Percentiles rank a stretch among this genome's conserved stretches.
phyloP scores from a whole-genome alignment of 2,113 vertebrate genomes.

The Pampusana beccarii region DNA sequence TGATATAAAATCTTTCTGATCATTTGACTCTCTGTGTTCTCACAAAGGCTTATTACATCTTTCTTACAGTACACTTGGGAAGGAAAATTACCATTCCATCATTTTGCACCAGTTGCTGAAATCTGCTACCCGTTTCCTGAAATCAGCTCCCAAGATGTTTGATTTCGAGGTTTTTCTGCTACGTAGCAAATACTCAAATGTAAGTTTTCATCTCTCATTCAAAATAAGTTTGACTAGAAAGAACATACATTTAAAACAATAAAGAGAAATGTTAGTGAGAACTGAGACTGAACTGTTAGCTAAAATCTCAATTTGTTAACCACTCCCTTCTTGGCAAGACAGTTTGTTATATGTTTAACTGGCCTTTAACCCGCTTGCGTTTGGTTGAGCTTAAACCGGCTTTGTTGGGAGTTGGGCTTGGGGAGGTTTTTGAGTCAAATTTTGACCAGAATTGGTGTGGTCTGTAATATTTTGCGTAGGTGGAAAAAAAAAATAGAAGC shows the following conservation, averaged over 20 bases:
- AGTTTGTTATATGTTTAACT: background rate
- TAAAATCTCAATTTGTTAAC: background rate
- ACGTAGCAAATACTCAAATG: background rate
- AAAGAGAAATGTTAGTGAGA: background rate
- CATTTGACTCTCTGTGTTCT: background rate
- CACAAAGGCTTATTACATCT: background rate
- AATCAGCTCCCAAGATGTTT: background rate
- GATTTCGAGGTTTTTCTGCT: background rate
- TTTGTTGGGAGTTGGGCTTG: background rate
- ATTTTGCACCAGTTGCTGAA: background rate
- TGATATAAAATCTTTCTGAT: background rate
- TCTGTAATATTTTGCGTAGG: background rate
- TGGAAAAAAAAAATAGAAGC: background rate
- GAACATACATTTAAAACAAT: background rate
- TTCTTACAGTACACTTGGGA: background rate
- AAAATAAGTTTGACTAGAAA: background rate
- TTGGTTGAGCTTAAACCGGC: background rate
- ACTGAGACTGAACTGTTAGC: background rate
- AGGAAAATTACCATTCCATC: background rate
- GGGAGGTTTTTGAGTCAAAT: background rate
- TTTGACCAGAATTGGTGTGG: background rate
- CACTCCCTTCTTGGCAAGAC: background rate
- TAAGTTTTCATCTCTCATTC: background rate
- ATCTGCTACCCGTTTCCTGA: background rate
- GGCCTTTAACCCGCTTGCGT: background rate